Evolutionary conservation across 2,888 invertebrate species (phyloP), one percentile per base, ranked within the genome.

Genomic region (Phymatocera aterrima): DNA sequence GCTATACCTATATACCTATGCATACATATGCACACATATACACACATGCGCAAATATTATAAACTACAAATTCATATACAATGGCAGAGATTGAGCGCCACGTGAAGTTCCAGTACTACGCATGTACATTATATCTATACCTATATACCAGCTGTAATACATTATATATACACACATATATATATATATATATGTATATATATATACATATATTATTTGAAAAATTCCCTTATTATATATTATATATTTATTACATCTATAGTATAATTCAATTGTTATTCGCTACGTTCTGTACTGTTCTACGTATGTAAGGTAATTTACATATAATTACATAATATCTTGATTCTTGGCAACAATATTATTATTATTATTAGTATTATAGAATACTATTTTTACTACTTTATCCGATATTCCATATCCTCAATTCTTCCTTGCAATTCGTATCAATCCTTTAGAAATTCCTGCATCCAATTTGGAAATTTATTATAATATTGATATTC

Each of bases 291-390:
- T 75, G 60, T 79, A 79, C 40, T 34, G n/a, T 85, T 83, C n/a
- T n/a, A n/a, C n/a, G n/a, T n/a, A n/a, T n/a, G 84, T 85, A 79
- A 83, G 79, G 83, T 84, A 84, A n/a, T 85, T 81, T 85, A 84
- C 84, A 85, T n/a, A n/a, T 88, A 88, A 87, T 87, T 57, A 75
- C 75, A 88, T 83, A 84, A 87, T n/a, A n/a, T 86, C 84, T 87
- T 87, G 82, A 87, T 87, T 87, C 85, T 87, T 85, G 84, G 81
- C 85, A 84, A 80, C 70, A 78, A 24, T 46, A 43, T n/a, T n/a
- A n/a, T n/a, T n/a, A n/a, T n/a, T n/a, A n/a, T n/a, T n/a, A n/a
- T n/a, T n/a, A n/a, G n/a, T n/a, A n/a, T n/a, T n/a, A n/a, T n/a
- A n/a, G n/a, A 15, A 34, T 61, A 4, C 61, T 4, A 12, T 57